Evolutionary conservation across 2,113 vertebrate species (phyloP), one percentile per base, ranked within the genome.

Genomic region (Ictidomys tridecemlineatus): DNA sequence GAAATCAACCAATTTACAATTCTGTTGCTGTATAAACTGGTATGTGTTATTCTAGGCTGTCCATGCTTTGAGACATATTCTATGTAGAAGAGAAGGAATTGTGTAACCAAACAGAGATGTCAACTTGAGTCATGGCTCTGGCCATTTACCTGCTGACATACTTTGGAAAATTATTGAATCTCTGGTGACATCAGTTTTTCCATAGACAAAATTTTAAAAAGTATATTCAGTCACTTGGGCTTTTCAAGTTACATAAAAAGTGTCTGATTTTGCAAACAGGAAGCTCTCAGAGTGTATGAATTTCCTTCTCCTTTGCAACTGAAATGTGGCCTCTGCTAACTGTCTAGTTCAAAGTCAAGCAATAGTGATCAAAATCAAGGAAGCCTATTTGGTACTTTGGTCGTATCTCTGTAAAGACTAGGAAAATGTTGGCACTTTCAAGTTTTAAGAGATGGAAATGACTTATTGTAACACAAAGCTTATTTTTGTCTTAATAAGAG

Each of bases 401-500:
- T 26, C 94, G 3, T 51, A 8, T 45, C 6, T 80, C 30, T 67
- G 14, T 74, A 53, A 45, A 72, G 39, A 63, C 5, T 42, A 13
- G 14, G 16, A n/a, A 16, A 86, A 63, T 1, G 3, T 53, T 61
- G 76, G 26, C 3, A 45, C 4, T 78, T 72, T 7, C 18, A 73
- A 48, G 4, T 77, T 93, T 94, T 91, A 85, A 92, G 63, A 34
- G 20, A 79, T 2, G 24, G 2, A 87, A 95, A 56, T 65, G 1
- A 26, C 67, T 48, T 53, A 70, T 88, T 78, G 45, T 84, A 37
- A 65, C 22, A 87, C 4, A 51, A 30, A 70, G 11, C 26, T 5
- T 83, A 78, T 76, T 80, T 93, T 94, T 89, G 1, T 86, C 79
- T 85, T 85, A 22, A 37, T 74, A 91, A 58, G 14, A 70, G 11